Evolutionary conservation across 1,140 invertebrate genomes (phyloP).

Genomic region (Maconellicoccus hirsutus): DNA sequence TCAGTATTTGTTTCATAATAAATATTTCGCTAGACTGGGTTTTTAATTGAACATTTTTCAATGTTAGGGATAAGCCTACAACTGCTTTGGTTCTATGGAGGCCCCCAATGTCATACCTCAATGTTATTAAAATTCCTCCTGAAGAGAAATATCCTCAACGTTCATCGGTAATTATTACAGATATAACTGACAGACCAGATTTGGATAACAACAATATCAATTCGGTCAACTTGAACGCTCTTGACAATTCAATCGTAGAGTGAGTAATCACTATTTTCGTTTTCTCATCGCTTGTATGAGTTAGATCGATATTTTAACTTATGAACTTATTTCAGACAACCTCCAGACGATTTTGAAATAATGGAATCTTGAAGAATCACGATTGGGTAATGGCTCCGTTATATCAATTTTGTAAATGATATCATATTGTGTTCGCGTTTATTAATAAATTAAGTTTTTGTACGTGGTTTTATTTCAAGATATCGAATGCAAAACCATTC

Average conservation of each 20-base stretch:
- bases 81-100: constrained; percentile 3
- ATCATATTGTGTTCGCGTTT: too few relatives aligned
- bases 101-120: not conserved
- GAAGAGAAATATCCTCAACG: constrained; percentile 6
- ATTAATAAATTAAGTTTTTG: too few relatives aligned
- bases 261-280: not conserved
- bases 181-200: constrained; percentile 14
- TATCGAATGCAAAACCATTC: too few relatives aligned
- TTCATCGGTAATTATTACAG: constrained; percentile 2
- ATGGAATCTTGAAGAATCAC: too few relatives aligned
- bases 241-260: not conserved
- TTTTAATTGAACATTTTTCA: not conserved
- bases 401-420: too few relatives aligned
- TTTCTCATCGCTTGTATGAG: too few relatives aligned
- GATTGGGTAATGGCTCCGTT: too few relatives aligned
- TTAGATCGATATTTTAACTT: too few relatives aligned
- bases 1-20: too few relatives aligned
- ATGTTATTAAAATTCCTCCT: not conserved
- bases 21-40: not conserved
- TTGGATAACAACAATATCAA: constrained; percentile 12
- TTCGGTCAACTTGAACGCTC: not conserved
- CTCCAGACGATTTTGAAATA: not conserved
- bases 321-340: not conserved
- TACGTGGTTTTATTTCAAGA: too few relatives aligned
- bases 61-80: not conserved